Base-by-base conservation (phyloP, 2,797 vertebrate species). In the Girardinus metallicus region DNA sequence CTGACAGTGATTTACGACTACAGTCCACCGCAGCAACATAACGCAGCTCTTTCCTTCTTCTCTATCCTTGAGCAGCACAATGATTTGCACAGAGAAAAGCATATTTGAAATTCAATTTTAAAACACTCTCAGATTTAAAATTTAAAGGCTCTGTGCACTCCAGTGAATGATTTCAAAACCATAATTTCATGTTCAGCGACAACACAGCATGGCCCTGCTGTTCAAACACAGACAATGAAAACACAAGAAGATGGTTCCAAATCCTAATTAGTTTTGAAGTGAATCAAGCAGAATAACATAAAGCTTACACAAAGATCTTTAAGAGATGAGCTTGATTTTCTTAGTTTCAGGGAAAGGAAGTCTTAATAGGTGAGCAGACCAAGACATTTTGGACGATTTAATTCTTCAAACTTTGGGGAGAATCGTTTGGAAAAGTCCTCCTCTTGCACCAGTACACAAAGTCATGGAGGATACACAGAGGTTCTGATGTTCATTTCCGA, bases 1-100 rank as follows among this genome's bases (percentile, higher is more conserved):
- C 73, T 29, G 49, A 55, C 57, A 62, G 9, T 68, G 23, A 51
- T 55, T 55, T 55, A 74, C n/a, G 49, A 44, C 34, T 53, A n/a
- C 34, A 74, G 21, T 55, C 51, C 49, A 55, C 73, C 49, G 12
- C 73, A 55, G 49, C 49, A 55, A 74, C 49, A n/a, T 55, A 51
- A 55, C 49, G 15, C 51, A 53, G 49, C 73, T 53, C 73, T 71
- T 44, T 71, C 41, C 68, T 71, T 71, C 68, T 71, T 53, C 47
- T 21, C 73, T 55, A 49, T 55, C 49, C 51, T n/a, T 74, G 34
- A 26, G 34, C 26, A n/a, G 73, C 49, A 74, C 34, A 74, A 66
- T n/a, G 31, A n/a, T 29, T 34, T 49, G 26, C 41, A 71, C 68
- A 44, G 26, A 44, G 66, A 5, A 44, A 44, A 44, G 26, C 41